Conservation (phyloP, 2,797 vertebrate species). For the Bradypodion pumilum region DNA sequence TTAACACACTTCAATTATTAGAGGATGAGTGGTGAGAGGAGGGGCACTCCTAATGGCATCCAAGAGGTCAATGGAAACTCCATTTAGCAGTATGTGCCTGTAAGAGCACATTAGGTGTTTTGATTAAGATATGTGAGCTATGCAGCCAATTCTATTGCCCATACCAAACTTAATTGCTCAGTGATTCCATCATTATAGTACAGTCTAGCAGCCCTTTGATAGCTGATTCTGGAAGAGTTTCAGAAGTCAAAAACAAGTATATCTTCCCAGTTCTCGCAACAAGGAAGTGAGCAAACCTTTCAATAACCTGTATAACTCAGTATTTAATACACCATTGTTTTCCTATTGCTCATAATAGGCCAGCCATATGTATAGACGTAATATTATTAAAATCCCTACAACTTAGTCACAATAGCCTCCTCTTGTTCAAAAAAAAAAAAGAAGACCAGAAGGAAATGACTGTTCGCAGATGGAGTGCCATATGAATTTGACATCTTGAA, state of each 20-base stretch:
- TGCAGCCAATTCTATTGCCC: not conserved
- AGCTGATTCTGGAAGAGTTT: not conserved
- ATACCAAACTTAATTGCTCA: conserved; percentile 5
- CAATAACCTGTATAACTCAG: not conserved
- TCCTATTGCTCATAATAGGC: not conserved
- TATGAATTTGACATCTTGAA: too few relatives aligned
- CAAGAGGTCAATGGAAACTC: not conserved
- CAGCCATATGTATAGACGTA: not conserved
- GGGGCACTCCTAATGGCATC: not conserved
- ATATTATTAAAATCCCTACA: not conserved
- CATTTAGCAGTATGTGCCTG: not conserved
- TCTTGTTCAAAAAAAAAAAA: not conserved
- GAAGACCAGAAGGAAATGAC: not conserved
- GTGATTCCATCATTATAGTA: not conserved
- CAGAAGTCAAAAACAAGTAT: not conserved
- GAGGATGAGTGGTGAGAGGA: not conserved
- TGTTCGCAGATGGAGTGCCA: not conserved
- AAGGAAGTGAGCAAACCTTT: not conserved
- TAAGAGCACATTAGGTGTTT: not conserved
- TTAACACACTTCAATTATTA: not conserved
- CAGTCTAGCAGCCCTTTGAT: not conserved
- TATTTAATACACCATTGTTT: not conserved
- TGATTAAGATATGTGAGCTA: not conserved
- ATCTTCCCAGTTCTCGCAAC: not conserved
- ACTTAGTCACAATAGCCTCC: not conserved